Conservation (phyloP, 2,113 vertebrate genomes). For the Cathartes aura region DNA sequence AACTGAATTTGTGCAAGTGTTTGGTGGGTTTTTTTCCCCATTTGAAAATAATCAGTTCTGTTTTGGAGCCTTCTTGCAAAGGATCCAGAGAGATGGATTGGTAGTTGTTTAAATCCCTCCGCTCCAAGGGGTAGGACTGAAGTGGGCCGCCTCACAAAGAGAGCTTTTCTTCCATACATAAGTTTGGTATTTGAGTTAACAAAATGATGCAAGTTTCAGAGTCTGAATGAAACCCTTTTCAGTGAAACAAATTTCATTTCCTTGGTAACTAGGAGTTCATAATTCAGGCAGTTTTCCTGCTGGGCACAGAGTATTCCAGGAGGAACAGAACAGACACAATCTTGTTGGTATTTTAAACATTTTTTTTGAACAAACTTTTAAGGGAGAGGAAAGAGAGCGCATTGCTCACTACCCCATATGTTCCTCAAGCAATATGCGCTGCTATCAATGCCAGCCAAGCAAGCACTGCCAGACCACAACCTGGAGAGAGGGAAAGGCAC, state of each 20-base stretch:
- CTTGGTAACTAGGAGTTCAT: not conserved
- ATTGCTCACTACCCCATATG: conserved; percentile 7
- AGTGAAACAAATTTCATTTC: not conserved
- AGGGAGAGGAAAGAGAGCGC: not conserved
- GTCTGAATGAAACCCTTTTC: not conserved
- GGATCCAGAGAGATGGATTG: not conserved
- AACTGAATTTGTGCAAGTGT: not conserved
- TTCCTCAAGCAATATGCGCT: not conserved
- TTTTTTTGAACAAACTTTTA: not conserved
- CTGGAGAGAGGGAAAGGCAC: not conserved
- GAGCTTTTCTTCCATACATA: not conserved
- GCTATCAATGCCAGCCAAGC: not conserved
- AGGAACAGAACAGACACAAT: not conserved
- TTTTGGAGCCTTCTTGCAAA: not conserved
- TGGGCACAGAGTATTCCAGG: not conserved
- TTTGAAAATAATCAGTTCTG: not conserved
- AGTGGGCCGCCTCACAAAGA: not conserved
- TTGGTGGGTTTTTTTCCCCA: not conserved
- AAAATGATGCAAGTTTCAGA: not conserved
- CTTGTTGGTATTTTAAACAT: not conserved
- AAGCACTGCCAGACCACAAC: conserved; percentile 34
- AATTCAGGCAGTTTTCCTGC: not conserved
- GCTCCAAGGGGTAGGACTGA: not conserved
- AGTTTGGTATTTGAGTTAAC: not conserved
- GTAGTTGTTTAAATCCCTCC: not conserved